Conservation (phyloP, 2,113 vertebrate species). For the Brachirus orientalis region DNA sequence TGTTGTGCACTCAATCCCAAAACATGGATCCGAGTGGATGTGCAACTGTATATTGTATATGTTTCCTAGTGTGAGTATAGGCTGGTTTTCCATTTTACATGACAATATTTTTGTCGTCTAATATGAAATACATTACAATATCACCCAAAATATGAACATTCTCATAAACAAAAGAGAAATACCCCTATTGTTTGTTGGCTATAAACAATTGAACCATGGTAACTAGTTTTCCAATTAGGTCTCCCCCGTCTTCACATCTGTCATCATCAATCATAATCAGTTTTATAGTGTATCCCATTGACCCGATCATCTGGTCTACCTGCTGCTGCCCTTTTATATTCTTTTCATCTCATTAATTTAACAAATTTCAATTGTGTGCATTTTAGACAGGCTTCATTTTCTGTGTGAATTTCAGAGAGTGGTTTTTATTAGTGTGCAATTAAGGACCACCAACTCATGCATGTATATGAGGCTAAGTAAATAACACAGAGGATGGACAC, state of each 20-base stretch:
- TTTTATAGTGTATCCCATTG: constrained; percentile 85
- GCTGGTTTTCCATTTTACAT: background rate
- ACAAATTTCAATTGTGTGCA: constrained; percentile 85
- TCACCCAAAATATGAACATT: too few species aligned
- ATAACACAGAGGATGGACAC: constrained; percentile 65
- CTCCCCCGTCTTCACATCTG: constrained; percentile 68
- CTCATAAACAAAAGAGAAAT: too few species aligned
- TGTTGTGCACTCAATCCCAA: constrained; percentile 58
- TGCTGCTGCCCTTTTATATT: constrained; percentile 81
- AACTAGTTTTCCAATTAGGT: constrained; percentile 76
- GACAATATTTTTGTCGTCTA: too few species aligned
- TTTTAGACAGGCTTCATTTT: constrained; percentile 88
- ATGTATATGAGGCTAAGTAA: constrained; percentile 58
- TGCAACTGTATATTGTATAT: constrained; percentile 52
- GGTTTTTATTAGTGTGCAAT: constrained; percentile 65
- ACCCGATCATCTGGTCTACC: constrained; percentile 85
- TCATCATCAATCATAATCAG: constrained; percentile 86
- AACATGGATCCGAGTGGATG: constrained; percentile 49
- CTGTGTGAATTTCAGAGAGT: constrained; percentile 52
- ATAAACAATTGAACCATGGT: constrained; percentile 60
- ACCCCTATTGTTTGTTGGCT: constrained; percentile 32
- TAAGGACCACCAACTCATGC: constrained; percentile 56
- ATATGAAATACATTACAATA: too few species aligned
- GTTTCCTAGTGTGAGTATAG: background rate
- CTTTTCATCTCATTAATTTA: constrained; percentile 88